These are phyloP conservation scores for Acheta domesticus DNA, from an alignment of 2,888 invertebrate species.

Conservation along the genomic window DNA sequence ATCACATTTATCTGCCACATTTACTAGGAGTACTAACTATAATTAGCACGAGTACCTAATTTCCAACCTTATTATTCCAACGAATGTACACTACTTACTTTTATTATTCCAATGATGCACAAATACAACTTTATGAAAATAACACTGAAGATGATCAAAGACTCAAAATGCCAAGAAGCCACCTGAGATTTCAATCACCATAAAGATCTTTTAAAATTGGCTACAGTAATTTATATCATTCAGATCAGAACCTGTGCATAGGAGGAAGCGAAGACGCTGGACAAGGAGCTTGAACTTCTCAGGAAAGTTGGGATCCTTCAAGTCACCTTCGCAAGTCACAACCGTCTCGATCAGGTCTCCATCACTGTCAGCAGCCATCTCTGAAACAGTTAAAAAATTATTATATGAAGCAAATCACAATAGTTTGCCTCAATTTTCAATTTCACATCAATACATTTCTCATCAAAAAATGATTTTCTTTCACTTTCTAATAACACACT, in stretches of 20 bases:
- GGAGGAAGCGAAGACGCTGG: conserved; percentile 71
- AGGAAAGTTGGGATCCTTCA: conserved; percentile 82
- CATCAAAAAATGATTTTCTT: background rate
- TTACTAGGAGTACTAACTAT: no score
- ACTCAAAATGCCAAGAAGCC: no score
- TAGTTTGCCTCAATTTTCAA: conserved; percentile 3
- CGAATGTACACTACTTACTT: no score
- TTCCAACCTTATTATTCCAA: no score
- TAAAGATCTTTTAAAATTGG: background rate
- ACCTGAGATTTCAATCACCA: background rate
- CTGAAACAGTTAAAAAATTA: conserved; percentile 42
- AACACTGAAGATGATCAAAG: no score
- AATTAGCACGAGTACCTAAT: no score
- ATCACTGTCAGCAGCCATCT: conserved; percentile 84
- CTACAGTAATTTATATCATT: no score
- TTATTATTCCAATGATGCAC: no score
- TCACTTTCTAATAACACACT: conserved; percentile 48
- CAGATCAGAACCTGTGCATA: conserved; percentile 63
- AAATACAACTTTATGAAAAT: no score
- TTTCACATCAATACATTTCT: background rate
- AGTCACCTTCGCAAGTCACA: conserved; percentile 89
- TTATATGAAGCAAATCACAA: background rate
- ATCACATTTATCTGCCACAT: no score
- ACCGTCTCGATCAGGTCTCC: conserved; percentile 70
- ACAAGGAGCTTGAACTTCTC: conserved; percentile 74